Evolutionary conservation across 2,113 vertebrate genomes (phyloP).

Genomic region (Garra rufa): DNA sequence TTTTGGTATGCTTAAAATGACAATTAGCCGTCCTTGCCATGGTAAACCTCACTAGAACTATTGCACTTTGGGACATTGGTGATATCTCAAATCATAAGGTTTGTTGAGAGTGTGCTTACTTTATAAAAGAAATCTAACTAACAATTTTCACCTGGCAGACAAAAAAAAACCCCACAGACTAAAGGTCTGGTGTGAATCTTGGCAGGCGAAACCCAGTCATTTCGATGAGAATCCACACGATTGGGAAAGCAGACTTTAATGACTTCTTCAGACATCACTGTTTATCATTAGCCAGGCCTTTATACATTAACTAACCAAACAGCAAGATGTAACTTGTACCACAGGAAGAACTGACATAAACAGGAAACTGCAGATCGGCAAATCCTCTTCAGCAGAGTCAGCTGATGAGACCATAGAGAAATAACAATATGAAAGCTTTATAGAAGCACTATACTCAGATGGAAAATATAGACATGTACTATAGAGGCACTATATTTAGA

Average conservation of each 20-base stretch:
- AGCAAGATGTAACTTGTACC: background rate
- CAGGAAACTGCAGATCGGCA: constrained; percentile 42
- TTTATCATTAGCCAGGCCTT: constrained; percentile 11
- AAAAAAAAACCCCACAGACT: background rate
- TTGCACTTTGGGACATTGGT: background rate
- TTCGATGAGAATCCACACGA: background rate
- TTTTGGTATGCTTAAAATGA: background rate
- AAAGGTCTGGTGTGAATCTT: background rate
- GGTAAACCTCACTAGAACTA: background rate
- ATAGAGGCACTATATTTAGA: background rate
- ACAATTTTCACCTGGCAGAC: background rate
- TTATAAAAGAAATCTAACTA: background rate
- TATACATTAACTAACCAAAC: background rate
- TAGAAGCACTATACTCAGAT: background rate
- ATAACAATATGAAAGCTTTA: constrained; percentile 18
- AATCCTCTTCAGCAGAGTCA: constrained; percentile 20
- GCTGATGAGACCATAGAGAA: constrained; percentile 21
- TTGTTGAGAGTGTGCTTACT: background rate
- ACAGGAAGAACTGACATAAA: constrained; percentile 50
- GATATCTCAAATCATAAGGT: background rate
- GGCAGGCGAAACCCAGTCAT: no score
- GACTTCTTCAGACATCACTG: background rate
- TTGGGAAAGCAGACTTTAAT: background rate
- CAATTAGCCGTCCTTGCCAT: background rate
- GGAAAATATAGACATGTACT: background rate